These are phyloP conservation scores for Leptopterna dolabrata DNA, from an alignment of 2,888 invertebrate genomes.

Conservation along the genomic window DNA sequence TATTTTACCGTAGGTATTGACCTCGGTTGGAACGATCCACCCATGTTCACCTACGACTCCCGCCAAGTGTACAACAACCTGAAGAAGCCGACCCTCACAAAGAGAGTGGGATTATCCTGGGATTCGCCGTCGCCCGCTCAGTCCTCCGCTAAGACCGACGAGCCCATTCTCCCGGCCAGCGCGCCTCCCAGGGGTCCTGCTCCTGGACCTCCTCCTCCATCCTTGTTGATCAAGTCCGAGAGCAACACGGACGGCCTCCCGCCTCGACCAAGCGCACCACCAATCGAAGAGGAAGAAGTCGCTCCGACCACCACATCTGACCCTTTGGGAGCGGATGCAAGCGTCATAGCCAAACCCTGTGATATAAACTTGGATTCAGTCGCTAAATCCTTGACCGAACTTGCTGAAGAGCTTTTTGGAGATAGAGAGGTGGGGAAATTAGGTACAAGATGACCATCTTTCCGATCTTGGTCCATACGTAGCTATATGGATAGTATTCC, in stretches of 20 bases:
- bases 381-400: not conserved
- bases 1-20: constrained; percentile 64
- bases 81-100: constrained; percentile 70
- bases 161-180: constrained; percentile 38
- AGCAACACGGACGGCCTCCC: not conserved
- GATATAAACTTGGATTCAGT: constrained; percentile 18
- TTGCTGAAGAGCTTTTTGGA: constrained; percentile 33
- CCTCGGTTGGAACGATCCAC: constrained; percentile 74
- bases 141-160: not conserved
- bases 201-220: constrained; percentile 40
- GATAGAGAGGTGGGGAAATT: constrained; percentile 35
- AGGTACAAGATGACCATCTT: not conserved
- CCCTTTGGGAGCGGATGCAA: not conserved
- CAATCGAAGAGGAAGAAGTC: not conserved
- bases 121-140: not conserved
- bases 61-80: constrained; percentile 67
- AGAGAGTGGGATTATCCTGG: constrained; percentile 70
- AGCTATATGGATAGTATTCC: no score
- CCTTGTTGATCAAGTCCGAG: not conserved
- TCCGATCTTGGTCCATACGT: no score
- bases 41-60: constrained; percentile 69
- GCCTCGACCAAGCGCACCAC: not conserved
- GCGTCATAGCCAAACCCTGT: not conserved
- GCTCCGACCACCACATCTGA: not conserved
- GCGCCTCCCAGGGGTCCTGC: constrained; percentile 60